phyloP scores from a whole-genome alignment of 1,140 invertebrate species.

The Varroa destructor region DNA sequence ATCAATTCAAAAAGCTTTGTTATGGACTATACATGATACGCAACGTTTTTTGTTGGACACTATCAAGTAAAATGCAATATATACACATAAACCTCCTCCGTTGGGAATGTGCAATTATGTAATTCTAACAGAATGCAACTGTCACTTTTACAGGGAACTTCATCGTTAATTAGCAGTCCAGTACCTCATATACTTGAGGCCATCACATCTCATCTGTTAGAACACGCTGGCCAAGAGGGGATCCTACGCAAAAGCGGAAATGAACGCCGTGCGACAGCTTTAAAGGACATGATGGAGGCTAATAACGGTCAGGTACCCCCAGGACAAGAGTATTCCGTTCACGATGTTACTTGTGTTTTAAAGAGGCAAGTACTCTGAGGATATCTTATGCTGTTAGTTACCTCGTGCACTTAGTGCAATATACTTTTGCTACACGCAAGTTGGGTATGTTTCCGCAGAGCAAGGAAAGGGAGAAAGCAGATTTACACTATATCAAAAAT shows the following conservation, averaged over 20 bases:
- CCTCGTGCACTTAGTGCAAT: no score
- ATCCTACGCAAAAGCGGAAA: slow-evolving; percentile 26
- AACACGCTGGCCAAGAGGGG: slow-evolving; percentile 1
- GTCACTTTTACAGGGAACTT: neutral
- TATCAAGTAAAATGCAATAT: no score
- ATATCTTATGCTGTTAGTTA: no score
- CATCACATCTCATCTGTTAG: slow-evolving; percentile 10
- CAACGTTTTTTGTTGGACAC: no score
- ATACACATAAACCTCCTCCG: no score
- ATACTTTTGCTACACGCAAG: no score
- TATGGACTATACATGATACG: no score
- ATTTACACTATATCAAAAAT: no score
- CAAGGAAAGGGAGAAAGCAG: no score
- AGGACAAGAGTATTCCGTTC: neutral
- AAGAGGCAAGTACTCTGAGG: slow-evolving; percentile 2
- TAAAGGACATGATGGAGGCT: slow-evolving; percentile 14
- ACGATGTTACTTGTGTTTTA: slow-evolving; percentile 3
- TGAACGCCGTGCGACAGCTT: neutral
- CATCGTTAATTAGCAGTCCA: slow-evolving; percentile 3
- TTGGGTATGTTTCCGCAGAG: no score
- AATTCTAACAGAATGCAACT: neutral
- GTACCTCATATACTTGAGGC: slow-evolving; percentile 22
- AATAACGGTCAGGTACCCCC: slow-evolving; percentile 5
- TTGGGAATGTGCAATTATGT: no score
- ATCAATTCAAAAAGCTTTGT: no score